Conservation (phyloP, 2,113 vertebrate genomes). For the Sorex fumeus region DNA sequence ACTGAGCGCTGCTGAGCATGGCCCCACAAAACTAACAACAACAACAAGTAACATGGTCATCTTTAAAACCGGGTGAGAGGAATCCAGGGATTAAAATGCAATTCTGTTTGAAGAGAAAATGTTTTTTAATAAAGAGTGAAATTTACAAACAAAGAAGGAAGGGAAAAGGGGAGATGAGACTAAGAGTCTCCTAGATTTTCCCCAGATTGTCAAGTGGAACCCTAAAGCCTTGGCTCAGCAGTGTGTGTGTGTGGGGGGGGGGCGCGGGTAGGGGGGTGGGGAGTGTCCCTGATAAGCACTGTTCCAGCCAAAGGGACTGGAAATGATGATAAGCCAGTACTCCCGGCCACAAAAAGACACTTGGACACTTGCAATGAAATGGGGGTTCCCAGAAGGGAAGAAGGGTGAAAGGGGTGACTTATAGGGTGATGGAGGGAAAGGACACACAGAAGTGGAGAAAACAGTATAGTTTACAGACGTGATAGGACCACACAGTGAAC, state of each 20-base stretch:
- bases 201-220: background rate
- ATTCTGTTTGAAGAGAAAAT: background rate
- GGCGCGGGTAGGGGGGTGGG: background rate
- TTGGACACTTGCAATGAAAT: background rate
- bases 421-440: background rate
- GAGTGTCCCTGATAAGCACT: no score
- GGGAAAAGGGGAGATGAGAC: background rate
- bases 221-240: background rate
- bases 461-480: background rate
- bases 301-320: background rate
- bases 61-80: background rate
- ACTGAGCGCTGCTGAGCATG: no score
- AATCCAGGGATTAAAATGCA: background rate
- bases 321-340: background rate
- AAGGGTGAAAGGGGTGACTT: background rate
- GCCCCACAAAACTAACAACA: no score
- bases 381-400: background rate
- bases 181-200: background rate
- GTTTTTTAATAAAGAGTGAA: background rate
- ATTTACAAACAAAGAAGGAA: background rate
- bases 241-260: no score
- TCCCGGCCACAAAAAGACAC: background rate
- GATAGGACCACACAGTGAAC: background rate
- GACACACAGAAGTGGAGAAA: background rate
- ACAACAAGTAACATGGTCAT: no score